Base-by-base conservation (phyloP, 2,888 invertebrate species). In the Therioaphis trifolii region DNA sequence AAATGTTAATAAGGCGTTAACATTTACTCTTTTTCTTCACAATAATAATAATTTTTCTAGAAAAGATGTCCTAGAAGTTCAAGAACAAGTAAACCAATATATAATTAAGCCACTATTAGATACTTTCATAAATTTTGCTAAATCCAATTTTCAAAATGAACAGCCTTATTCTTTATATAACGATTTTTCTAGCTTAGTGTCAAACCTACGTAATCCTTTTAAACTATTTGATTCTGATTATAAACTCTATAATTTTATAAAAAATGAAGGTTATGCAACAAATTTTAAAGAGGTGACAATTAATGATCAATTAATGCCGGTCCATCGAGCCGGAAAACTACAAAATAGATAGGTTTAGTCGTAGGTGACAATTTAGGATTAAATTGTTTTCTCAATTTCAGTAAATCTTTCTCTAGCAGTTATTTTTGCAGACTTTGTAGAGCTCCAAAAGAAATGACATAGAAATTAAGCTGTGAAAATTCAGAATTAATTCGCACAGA, bases 311-410 rank as follows among this genome's bases (percentile, higher is more conserved):
- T 1, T 46, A 69, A 24, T 69, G 24, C 24, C 69, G 14, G 69
- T 43, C 0, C 69, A 69, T 69, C 12, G 46, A 46, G 4, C 43
- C 0, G 46, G 69, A 46, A 4, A 24, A 46, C 15, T 69, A 46
- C 1, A 46, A 69, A 69, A 69, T 24, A 69, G 4, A 69, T 69
- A 46, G 69, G 69, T 24, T 69, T 69, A 46, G n/a, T n/a, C n/a
- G n/a, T n/a, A n/a, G n/a, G 9, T 46, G 46, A n/a, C n/a, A n/a
- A n/a, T n/a, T n/a, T n/a, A n/a, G n/a, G n/a, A n/a, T n/a, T n/a
- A n/a, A n/a, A n/a, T n/a, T 46, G 46, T 24, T 69, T 69, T 69
- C 43, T 69, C 9, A 69, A 69, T 27, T 69, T 69, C 24, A 69
- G 27, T 3, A 69, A 69, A 69, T 69, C 69, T 7, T 69, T 69